Conservation (phyloP, 2,797 vertebrate species). For the Arrhamphus sclerolepis region DNA sequence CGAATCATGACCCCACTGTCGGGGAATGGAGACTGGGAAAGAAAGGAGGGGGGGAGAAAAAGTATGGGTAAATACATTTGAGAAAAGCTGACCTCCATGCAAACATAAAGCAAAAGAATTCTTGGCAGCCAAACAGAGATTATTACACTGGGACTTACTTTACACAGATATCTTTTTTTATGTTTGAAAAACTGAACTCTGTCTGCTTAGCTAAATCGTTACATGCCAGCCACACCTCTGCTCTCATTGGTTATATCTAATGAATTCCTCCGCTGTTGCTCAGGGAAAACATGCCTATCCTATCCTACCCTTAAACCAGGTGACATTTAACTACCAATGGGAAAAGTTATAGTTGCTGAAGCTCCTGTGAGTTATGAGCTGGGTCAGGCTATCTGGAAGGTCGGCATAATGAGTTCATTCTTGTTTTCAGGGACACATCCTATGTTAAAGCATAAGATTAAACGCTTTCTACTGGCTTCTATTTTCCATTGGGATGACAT, state of each 20-base stretch:
- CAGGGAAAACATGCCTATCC: no score
- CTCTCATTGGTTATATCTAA: neutral
- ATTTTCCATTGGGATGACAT: no score
- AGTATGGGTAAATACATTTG: slow-evolving; percentile 29
- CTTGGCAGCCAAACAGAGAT: slow-evolving; percentile 35
- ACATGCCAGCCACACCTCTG: neutral
- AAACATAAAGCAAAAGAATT: slow-evolving; percentile 21
- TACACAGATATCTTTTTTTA: slow-evolving; percentile 18
- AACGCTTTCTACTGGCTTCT: no score
- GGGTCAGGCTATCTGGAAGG: no score
- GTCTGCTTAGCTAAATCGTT: neutral
- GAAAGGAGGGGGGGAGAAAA: slow-evolving; percentile 19
- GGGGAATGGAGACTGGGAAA: slow-evolving; percentile 67
- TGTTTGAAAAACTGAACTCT: neutral
- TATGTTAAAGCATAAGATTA: no score
- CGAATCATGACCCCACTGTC: slow-evolving; percentile 67
- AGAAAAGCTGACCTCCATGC: slow-evolving; percentile 37
- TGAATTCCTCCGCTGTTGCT: neutral
- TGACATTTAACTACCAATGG: no score
- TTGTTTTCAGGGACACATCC: no score
- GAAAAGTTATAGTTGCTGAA: no score
- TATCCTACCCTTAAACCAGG: no score
- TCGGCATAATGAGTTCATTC: no score
- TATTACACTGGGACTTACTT: slow-evolving; percentile 8
- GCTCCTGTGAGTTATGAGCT: no score